Evolutionary conservation across 2,113 vertebrate species (phyloP).

Genomic region (Salvelinus alpinus): DNA sequence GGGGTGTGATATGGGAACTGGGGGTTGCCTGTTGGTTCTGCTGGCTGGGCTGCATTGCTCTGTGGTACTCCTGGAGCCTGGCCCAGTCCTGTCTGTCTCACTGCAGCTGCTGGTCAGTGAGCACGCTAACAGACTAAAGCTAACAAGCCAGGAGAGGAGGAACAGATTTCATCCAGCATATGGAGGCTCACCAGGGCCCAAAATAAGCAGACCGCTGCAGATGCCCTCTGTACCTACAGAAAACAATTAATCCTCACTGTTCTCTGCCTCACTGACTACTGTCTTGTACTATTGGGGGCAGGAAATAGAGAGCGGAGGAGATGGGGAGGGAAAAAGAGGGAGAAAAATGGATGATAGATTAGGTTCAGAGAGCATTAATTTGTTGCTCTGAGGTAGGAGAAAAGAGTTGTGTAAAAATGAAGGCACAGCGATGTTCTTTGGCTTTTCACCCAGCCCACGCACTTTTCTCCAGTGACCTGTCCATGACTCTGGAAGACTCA

Average conservation of each 20-base stretch:
- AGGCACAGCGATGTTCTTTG: constrained; percentile 25
- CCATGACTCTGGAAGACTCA: constrained; percentile 11
- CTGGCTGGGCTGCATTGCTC: neutral
- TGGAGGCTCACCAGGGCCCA: constrained; percentile 55
- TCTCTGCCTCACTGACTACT: constrained; percentile 25
- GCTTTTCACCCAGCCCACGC: constrained; percentile 24
- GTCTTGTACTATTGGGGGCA: constrained; percentile 26
- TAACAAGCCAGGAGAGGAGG: constrained; percentile 40
- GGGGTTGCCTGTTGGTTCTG: constrained; percentile 26
- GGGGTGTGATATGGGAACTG: neutral
- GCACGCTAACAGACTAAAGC: constrained; percentile 32
- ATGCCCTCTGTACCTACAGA: constrained; percentile 62
- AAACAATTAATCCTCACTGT: constrained; percentile 69
- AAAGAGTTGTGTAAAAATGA: constrained; percentile 11
- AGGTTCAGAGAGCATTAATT: neutral
- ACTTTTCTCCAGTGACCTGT: constrained; percentile 36
- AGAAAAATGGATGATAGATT: neutral
- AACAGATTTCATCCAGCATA: constrained; percentile 61
- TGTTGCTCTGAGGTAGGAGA: neutral
- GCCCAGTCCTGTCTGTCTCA: constrained; percentile 29
- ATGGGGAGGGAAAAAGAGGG: constrained; percentile 28
- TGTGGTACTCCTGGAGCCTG: constrained; percentile 19
- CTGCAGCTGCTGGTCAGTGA: constrained; percentile 25
- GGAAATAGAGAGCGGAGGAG: constrained; percentile 14
- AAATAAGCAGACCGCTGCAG: constrained; percentile 47